These are phyloP conservation scores for Dromius quadrimaculatus DNA, from an alignment of 2,888 invertebrate species.

Conservation along the genomic window DNA sequence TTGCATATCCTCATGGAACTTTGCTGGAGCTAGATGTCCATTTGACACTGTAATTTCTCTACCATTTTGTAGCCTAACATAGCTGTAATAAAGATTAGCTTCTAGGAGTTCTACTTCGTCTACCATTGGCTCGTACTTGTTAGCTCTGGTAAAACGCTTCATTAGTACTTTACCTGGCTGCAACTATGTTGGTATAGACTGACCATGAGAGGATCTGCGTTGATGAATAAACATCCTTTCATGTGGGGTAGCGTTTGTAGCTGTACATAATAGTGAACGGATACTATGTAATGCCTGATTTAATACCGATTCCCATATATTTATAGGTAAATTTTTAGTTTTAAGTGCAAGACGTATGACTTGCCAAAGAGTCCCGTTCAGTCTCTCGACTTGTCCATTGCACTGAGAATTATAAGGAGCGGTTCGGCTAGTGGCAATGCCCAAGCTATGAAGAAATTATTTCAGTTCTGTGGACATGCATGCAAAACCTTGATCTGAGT, in stretches of 20 bases:
- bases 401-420: constrained; percentile 55
- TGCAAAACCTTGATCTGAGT: constrained; percentile 54
- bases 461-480: constrained; percentile 54
- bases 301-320: constrained; percentile 52
- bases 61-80: not conserved
- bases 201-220: no score
- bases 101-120: not conserved
- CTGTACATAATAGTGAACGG: no score
- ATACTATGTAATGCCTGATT: constrained; percentile 53
- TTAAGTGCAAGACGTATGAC: constrained; percentile 53
- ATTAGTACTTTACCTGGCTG: not conserved
- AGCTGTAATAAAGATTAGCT: not conserved
- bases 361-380: constrained; percentile 54
- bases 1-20: not conserved
- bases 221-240: no score
- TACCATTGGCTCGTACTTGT: not conserved
- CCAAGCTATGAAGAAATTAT: constrained; percentile 44
- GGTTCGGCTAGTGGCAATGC: constrained; percentile 54
- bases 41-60: constrained; percentile 1
- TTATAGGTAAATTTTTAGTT: constrained; percentile 14
- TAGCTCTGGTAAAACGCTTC: constrained; percentile 1
- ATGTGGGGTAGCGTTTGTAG: no score
- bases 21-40: not conserved
- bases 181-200: no score
- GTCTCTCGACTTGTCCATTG: constrained; percentile 53